These are phyloP conservation scores for Microcebus ravelobensis DNA, from an alignment of 2,113 vertebrate species.

Conservation along the genomic window DNA sequence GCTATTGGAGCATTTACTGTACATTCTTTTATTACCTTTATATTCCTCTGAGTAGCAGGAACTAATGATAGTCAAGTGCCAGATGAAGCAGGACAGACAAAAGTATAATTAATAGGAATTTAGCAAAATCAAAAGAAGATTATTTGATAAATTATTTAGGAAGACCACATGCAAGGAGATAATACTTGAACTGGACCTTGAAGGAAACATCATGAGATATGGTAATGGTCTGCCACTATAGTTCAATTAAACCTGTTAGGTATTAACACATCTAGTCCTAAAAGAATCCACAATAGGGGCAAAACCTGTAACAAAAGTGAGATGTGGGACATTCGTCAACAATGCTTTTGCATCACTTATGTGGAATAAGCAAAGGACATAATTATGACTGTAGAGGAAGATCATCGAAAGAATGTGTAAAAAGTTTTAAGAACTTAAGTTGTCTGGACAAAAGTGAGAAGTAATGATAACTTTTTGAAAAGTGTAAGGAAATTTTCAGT, in stretches of 20 bases:
- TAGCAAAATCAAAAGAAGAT: background rate
- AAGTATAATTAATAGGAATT: constrained; percentile 2
- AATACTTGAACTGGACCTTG: background rate
- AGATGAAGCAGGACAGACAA: background rate
- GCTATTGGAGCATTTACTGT: background rate
- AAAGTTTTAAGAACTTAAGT: background rate
- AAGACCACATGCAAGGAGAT: background rate
- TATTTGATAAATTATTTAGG: constrained; percentile 32
- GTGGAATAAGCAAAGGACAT: background rate
- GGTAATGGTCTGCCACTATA: background rate
- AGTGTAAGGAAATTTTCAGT: background rate
- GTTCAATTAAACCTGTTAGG: background rate
- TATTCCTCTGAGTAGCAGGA: background rate
- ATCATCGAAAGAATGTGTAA: background rate
- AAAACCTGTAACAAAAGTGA: background rate
- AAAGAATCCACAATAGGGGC: background rate
- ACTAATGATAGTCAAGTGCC: background rate
- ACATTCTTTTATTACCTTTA: background rate
- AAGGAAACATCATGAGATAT: background rate
- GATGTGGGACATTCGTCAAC: background rate
- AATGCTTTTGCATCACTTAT: background rate
- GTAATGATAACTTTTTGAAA: background rate
- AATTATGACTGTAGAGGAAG: background rate
- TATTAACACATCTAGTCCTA: background rate
- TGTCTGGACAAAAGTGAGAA: background rate